phyloP scores from a whole-genome alignment of 2,797 vertebrate genomes.

The Mus spretus region DNA sequence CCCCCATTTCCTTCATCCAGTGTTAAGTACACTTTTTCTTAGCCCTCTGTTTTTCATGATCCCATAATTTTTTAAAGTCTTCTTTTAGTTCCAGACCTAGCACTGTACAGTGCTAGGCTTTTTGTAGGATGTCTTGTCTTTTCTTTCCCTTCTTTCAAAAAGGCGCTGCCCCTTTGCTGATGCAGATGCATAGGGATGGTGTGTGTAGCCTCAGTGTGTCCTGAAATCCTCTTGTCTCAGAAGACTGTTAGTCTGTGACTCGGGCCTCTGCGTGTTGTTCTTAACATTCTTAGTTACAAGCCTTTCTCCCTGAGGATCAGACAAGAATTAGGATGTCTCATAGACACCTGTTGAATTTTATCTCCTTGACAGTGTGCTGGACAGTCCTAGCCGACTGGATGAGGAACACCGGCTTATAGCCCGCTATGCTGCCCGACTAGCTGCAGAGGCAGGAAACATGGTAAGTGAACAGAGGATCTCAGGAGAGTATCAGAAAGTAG shows the following conservation, averaged over 20 bases:
- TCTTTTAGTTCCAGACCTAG: constrained; percentile 8
- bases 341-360: constrained; percentile 64
- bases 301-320: not conserved
- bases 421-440: constrained; percentile 96
- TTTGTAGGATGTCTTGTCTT: constrained; percentile 13
- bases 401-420: constrained; percentile 98
- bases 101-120: constrained; percentile 21
- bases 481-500: not conserved
- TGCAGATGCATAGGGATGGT: not conserved
- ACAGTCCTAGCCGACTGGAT: constrained; percentile 96
- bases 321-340: not conserved
- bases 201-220: not conserved
- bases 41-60: constrained; percentile 31
- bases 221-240: constrained; percentile 1
- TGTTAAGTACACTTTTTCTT: constrained; percentile 19
- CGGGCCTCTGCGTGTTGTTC: constrained; percentile 11
- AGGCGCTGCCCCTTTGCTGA: not conserved
- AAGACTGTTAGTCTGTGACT: not conserved
- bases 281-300: constrained; percentile 25
- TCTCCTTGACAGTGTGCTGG: constrained; percentile 92
- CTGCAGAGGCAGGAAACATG: constrained; percentile 95
- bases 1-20: not conserved
- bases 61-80: constrained; percentile 11
- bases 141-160: constrained; percentile 28
- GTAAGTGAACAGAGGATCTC: constrained; percentile 88